Conservation (phyloP, 2,113 vertebrate genomes). For the Isurus oxyrinchus region DNA sequence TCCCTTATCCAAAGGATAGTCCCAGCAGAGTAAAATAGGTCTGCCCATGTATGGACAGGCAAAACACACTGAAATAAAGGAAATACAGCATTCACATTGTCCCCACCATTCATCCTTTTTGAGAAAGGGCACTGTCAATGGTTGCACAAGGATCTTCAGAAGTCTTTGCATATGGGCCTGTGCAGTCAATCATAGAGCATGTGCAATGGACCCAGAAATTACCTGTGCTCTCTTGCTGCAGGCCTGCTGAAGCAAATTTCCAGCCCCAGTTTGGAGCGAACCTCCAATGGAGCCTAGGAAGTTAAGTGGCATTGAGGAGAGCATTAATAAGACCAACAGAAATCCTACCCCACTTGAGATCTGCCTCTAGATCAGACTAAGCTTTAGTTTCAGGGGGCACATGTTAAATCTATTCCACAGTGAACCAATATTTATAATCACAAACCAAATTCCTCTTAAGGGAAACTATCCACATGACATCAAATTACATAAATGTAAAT, state of each 20-base stretch:
- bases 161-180: neutral
- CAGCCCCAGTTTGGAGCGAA: neutral
- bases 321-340: neutral
- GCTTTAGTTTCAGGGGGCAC: neutral
- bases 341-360: neutral
- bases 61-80: neutral
- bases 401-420: neutral
- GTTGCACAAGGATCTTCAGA: neutral
- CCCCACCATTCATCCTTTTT: no score
- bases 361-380: neutral
- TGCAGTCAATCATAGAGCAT: no score
- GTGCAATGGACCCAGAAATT: neutral
- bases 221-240: neutral
- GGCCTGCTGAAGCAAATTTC: neutral
- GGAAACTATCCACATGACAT: constrained; percentile 39
- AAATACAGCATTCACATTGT: neutral
- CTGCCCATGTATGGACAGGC: neutral
- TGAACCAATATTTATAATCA: neutral
- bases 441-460: constrained; percentile 42
- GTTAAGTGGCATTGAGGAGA: neutral
- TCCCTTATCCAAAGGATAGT: neutral
- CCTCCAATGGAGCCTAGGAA: neutral
- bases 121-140: neutral
- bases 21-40: neutral
- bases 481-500: constrained; percentile 45